These are phyloP conservation scores for Cardinalis cardinalis DNA, from an alignment of 2,113 vertebrate species.

Conservation along the genomic window DNA sequence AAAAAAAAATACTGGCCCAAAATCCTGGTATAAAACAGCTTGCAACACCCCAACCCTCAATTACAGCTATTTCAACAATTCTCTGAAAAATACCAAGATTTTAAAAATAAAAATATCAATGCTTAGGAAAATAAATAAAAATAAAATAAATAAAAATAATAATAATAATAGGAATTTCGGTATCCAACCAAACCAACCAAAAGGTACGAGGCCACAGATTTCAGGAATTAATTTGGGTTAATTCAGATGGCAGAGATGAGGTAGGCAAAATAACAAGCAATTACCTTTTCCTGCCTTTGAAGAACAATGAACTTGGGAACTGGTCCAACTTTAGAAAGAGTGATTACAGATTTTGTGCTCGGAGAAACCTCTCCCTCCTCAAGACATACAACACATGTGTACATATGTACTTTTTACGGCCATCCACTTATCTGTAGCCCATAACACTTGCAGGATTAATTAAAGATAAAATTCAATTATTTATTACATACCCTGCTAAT, in stretches of 20 bases:
- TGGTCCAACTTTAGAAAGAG: slow-evolving; percentile 59
- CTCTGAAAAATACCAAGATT: background rate
- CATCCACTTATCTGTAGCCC: background rate
- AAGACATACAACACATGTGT: background rate
- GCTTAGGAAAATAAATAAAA: background rate
- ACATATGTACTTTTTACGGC: background rate
- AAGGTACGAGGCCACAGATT: slow-evolving; percentile 50
- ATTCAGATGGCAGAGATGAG: slow-evolving; percentile 55
- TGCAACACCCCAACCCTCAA: background rate
- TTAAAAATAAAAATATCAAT: background rate
- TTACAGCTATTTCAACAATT: background rate
- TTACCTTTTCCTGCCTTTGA: slow-evolving; percentile 73
- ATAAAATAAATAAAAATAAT: background rate
- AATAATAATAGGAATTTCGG: background rate
- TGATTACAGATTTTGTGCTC: slow-evolving; percentile 47
- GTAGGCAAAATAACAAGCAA: slow-evolving; percentile 68
- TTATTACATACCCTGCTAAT: slow-evolving; percentile 45
- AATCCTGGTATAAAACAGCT: background rate
- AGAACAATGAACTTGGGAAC: slow-evolving; percentile 71
- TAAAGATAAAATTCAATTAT: slow-evolving; percentile 65
- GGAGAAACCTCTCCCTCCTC: background rate
- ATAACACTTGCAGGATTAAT: slow-evolving; percentile 45
- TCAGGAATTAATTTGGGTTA: slow-evolving; percentile 64
- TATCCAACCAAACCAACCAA: background rate
- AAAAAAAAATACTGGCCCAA: background rate